Evolutionary conservation across 2,113 vertebrate genomes (phyloP), one percentile per base, ranked within the genome.

Genomic region (Hassar affinis): DNA sequence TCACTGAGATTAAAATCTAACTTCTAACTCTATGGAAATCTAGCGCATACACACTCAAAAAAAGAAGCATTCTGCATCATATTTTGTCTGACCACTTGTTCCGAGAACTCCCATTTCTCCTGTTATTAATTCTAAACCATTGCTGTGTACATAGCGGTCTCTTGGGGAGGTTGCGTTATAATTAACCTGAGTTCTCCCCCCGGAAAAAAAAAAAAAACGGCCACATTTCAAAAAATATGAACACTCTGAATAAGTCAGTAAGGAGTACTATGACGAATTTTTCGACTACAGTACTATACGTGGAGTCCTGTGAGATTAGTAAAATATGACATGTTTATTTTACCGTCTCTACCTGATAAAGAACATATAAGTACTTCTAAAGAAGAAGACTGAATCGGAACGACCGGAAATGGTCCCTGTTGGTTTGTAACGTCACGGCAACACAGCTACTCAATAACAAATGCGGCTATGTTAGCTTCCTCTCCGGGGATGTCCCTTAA

Each of bases 141-240:
- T 54, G 18, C 4, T 56, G 18, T 75, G 54, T 69, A 45, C 14
- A n/a, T 2, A 20, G 45, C 45, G 25, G 15, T 72, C 1, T 66
- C 27, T 62, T 51, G 47, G 47, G 79, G 38, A 79, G 79, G 62
- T 68, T 42, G 80, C 59, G 7, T 45, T 61, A 68, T 76, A 59
- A 86, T n/a, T n/a, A 87, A 87, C 88, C 88, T 88, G 88, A 88
- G 88, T 85, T 81, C 78, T 83, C 66, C 12, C 62, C 66, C 69
- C 68, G 78, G 59, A 76, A 88, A 83, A 84, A 56, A 75, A 0
- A 27, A 62, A 75, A 80, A 62, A 59, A 77, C 51, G 27, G 56
- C 62, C 47, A 15, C 35, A 69, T 59, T 80, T 87, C 84, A 83
- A 38, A 75, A 78, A 79, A 81, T 85, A 84, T 59, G 35, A 47